Percentiles rank a stretch among this genome's conserved stretches.
phyloP scores from a whole-genome alignment of 1,140 invertebrate genomes.

The Drosophila arizonae region DNA sequence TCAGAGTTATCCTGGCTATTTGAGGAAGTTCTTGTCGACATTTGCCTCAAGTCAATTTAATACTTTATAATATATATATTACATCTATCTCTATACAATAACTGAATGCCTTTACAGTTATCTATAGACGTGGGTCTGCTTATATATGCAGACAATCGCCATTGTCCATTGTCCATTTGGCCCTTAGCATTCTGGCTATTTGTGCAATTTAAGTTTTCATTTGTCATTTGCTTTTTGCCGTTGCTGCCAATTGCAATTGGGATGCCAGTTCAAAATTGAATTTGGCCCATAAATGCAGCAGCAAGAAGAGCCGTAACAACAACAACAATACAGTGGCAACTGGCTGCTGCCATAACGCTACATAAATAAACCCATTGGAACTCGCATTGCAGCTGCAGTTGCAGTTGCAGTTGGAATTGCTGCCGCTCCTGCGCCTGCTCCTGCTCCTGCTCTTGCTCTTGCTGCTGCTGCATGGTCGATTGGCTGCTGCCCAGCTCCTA shows the following conservation, averaged over 20 bases:
- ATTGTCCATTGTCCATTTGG: slow-evolving; percentile 28
- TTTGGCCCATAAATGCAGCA: slow-evolving; percentile 54
- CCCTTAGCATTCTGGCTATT: slow-evolving; percentile 42
- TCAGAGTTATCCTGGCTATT: too few species aligned
- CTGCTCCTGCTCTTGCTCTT: slow-evolving; percentile 44
- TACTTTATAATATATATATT: neutral
- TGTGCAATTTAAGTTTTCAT: slow-evolving; percentile 72
- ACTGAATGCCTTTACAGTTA: neutral
- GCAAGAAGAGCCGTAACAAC: neutral
- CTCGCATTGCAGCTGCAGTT: neutral
- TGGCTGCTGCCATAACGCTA: slow-evolving; percentile 72
- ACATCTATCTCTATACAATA: too few species aligned
- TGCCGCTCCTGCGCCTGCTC: too few species aligned
- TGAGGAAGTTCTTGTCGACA: too few species aligned
- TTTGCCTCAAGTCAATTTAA: neutral
- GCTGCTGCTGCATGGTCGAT: slow-evolving; percentile 32
- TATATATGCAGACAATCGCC: too few species aligned
- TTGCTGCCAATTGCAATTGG: slow-evolving; percentile 77
- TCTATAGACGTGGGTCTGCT: neutral
- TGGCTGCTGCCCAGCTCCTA: slow-evolving; percentile 30
- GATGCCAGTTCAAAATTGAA: slow-evolving; percentile 72
- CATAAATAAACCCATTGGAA: slow-evolving; percentile 75
- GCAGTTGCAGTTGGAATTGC: too few species aligned
- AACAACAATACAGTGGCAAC: slow-evolving; percentile 15
- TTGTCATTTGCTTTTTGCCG: slow-evolving; percentile 64